These are phyloP conservation scores for Forbesichthys agassizii DNA, from an alignment of 2,113 vertebrate species.

Conservation along the genomic window DNA sequence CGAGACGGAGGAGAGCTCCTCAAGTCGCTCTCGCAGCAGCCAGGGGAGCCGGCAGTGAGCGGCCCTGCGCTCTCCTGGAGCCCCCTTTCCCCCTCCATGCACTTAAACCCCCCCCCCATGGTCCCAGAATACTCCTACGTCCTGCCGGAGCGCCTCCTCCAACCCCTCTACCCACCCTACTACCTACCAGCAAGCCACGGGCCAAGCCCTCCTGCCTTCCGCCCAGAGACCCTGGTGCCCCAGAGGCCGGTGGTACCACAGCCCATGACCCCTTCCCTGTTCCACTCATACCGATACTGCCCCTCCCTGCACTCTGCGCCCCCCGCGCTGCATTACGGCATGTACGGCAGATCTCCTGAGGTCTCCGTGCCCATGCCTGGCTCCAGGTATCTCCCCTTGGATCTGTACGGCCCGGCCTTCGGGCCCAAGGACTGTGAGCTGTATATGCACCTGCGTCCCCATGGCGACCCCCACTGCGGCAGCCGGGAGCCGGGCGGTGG, in stretches of 20 bases:
- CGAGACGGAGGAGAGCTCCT: constrained; percentile 57
- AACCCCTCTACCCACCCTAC: constrained; percentile 82
- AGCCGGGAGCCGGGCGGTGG: constrained; percentile 41
- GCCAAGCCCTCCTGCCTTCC: constrained; percentile 54
- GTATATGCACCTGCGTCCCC: constrained; percentile 74
- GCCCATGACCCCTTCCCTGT: constrained; percentile 71
- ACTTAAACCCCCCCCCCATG: constrained; percentile 75
- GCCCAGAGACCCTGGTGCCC: constrained; percentile 77
- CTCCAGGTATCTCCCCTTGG: constrained; percentile 57
- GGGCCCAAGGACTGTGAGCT: constrained; percentile 65
- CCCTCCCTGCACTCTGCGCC: constrained; percentile 76
- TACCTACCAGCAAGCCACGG: constrained; percentile 73
- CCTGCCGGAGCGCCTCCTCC: constrained; percentile 78
- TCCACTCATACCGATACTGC: constrained; percentile 81
- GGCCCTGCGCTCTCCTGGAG: constrained; percentile 80
- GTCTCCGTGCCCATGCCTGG: constrained; percentile 54
- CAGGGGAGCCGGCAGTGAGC: constrained; percentile 75
- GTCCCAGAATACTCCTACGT: constrained; percentile 84
- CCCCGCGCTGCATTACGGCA: constrained; percentile 77
- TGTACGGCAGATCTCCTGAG: constrained; percentile 80
- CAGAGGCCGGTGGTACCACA: constrained; percentile 85
- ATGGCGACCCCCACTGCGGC: constrained; percentile 61
- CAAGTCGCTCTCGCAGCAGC: constrained; percentile 56
- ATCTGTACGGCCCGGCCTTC: constrained; percentile 75
- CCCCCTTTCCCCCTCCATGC: constrained; percentile 73